These are phyloP conservation scores for Mesitornis unicolor DNA, from an alignment of 2,113 vertebrate genomes.

Conservation along the genomic window DNA sequence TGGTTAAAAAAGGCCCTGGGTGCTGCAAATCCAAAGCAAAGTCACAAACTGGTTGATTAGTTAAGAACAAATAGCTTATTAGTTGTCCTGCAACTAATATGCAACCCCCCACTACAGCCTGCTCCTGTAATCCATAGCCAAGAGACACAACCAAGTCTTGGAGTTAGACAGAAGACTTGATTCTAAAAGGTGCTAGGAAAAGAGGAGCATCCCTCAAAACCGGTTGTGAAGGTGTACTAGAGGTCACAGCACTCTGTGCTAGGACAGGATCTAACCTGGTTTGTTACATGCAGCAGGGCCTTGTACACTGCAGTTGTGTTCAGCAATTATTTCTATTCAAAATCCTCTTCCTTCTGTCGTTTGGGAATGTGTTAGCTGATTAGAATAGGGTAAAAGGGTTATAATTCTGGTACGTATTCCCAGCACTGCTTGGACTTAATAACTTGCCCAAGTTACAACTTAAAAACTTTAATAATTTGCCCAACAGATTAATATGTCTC, in stretches of 20 bases:
- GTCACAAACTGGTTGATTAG: neutral
- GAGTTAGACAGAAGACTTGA: neutral
- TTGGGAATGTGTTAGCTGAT: neutral
- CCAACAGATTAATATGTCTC: neutral
- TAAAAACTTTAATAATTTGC: neutral
- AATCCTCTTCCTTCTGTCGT: neutral
- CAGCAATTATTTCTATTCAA: neutral
- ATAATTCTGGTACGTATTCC: neutral
- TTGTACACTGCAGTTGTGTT: accelerated
- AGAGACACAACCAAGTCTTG: neutral
- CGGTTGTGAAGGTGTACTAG: neutral
- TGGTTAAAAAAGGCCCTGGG: neutral
- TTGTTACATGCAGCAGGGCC: neutral
- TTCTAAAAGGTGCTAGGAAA: neutral
- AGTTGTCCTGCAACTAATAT: too few species aligned
- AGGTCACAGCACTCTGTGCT: neutral
- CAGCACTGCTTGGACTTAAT: neutral
- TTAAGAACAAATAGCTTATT: neutral
- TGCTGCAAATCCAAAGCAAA: neutral
- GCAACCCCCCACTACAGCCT: neutral
- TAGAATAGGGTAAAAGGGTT: neutral
- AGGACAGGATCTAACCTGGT: neutral
- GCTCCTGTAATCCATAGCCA: neutral
- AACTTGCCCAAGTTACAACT: neutral
- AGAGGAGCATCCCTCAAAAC: neutral